Conservation (phyloP, 53 echinoderm and acorn worm species). For the Mesocentrotus franciscanus region DNA sequence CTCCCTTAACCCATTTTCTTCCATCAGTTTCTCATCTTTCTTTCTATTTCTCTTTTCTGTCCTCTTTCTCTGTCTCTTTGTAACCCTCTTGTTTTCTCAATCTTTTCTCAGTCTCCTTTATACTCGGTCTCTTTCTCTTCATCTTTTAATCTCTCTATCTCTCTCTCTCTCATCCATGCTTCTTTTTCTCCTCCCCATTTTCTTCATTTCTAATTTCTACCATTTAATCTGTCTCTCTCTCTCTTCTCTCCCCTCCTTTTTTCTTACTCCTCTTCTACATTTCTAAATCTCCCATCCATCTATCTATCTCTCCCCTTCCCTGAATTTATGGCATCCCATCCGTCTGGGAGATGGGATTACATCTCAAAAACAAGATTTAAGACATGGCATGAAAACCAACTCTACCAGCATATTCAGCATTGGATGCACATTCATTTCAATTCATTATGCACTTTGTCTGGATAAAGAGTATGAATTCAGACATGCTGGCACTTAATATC, state of each 20-base stretch:
- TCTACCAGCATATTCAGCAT: constrained; percentile 15
- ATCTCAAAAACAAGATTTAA: constrained; percentile 20
- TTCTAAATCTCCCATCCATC: too few relatives aligned
- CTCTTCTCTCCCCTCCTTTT: background rate
- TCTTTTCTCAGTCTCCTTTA: background rate
- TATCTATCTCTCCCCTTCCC: background rate
- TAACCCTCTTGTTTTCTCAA: background rate
- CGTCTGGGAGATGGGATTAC: constrained; percentile 9
- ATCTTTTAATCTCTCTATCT: background rate
- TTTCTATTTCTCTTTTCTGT: background rate
- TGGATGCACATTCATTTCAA: background rate
- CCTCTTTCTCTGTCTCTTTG: background rate
- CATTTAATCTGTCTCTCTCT: background rate
- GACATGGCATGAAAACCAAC: background rate
- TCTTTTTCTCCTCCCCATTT: background rate
- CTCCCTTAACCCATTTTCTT: background rate
- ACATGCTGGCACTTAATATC: background rate
- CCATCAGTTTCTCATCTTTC: background rate
- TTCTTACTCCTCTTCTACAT: background rate
- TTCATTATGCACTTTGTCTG: background rate
- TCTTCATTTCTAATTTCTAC: background rate
- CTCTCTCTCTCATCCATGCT: background rate
- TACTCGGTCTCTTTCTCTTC: background rate
- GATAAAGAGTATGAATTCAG: background rate
- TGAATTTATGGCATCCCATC: background rate